phyloP scores from a whole-genome alignment of 1,140 invertebrate species.

The Zelostemma sp. region DNA sequence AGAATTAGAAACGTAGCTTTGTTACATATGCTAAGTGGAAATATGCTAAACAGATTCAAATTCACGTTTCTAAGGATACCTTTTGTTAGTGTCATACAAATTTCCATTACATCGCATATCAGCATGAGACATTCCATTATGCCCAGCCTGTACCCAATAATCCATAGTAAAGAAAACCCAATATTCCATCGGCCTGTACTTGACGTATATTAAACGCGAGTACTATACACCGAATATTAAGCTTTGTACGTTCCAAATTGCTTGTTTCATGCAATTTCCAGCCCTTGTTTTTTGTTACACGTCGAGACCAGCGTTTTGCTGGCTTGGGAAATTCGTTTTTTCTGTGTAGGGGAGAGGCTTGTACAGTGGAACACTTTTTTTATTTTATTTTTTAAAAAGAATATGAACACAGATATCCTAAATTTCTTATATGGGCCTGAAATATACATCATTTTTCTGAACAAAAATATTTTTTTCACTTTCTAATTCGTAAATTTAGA shows the following conservation, averaged over 20 bases:
- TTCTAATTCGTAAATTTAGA: too few relatives aligned
- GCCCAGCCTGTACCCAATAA: slow-evolving; percentile 4
- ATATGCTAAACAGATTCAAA: slow-evolving; percentile 12
- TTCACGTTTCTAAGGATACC: neutral
- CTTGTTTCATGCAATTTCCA: slow-evolving; percentile 6
- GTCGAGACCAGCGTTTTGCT: neutral
- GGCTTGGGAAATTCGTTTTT: neutral
- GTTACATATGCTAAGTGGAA: slow-evolving; percentile 9
- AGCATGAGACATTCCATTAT: slow-evolving; percentile 11
- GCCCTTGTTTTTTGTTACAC: neutral
- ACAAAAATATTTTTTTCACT: too few relatives aligned
- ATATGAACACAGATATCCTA: too few relatives aligned
- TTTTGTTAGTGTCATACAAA: slow-evolving; percentile 15
- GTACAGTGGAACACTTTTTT: too few relatives aligned
- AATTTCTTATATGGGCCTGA: too few relatives aligned
- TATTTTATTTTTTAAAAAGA: too few relatives aligned
- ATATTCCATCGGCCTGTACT: slow-evolving; percentile 2
- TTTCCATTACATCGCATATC: slow-evolving; percentile 14
- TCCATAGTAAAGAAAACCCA: slow-evolving; percentile 7
- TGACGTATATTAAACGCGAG: slow-evolving; percentile 13
- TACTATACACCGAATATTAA: neutral
- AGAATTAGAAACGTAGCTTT: slow-evolving; percentile 9
- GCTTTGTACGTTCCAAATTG: neutral
- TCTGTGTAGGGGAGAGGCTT: too few relatives aligned
- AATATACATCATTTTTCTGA: too few relatives aligned